A percentile compares a stretch with the other conserved stretches of the same genome.
phyloP scores from a whole-genome alignment of 2,888 invertebrate species.

The Meloe dianella region DNA sequence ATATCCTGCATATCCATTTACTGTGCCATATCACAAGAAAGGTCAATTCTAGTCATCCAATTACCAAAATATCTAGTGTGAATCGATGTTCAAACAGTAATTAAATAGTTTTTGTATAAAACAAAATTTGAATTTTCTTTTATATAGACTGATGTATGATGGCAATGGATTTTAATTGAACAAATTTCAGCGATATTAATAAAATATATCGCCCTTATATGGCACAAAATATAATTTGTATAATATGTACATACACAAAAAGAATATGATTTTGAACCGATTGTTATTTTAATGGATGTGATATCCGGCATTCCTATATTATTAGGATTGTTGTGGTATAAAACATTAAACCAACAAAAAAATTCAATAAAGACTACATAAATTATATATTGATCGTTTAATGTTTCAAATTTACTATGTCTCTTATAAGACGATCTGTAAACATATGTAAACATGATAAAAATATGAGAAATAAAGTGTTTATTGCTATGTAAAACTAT shows the following conservation, averaged over 20 bases:
- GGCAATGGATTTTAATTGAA: constrained; percentile 23
- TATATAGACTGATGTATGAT: constrained; percentile 38
- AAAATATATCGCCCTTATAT: constrained; percentile 17
- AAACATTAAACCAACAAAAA: constrained; percentile 23
- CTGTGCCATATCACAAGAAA: not conserved
- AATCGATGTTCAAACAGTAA: constrained; percentile 34
- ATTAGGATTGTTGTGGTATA: constrained; percentile 32
- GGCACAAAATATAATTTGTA: constrained; percentile 46
- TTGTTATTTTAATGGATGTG: constrained; percentile 54
- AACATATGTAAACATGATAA: constrained; percentile 41
- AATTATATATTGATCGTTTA: constrained; percentile 40
- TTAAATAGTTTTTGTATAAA: constrained; percentile 23
- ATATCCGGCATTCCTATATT: constrained; percentile 46
- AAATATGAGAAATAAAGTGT: constrained; percentile 45
- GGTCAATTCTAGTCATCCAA: constrained; percentile 26
- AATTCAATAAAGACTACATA: constrained; percentile 35
- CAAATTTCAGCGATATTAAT: constrained; percentile 21
- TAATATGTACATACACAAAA: constrained; percentile 53
- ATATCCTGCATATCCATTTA: not conserved
- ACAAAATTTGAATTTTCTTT: constrained; percentile 5
- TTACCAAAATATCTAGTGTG: constrained; percentile 35
- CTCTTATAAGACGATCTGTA: constrained; percentile 44
- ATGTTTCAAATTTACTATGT: constrained; percentile 46
- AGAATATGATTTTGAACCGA: constrained; percentile 39
- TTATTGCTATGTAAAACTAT: constrained; percentile 39